Base-by-base conservation (phyloP, 2,113 vertebrate genomes). In the Semnornis frantzii region DNA sequence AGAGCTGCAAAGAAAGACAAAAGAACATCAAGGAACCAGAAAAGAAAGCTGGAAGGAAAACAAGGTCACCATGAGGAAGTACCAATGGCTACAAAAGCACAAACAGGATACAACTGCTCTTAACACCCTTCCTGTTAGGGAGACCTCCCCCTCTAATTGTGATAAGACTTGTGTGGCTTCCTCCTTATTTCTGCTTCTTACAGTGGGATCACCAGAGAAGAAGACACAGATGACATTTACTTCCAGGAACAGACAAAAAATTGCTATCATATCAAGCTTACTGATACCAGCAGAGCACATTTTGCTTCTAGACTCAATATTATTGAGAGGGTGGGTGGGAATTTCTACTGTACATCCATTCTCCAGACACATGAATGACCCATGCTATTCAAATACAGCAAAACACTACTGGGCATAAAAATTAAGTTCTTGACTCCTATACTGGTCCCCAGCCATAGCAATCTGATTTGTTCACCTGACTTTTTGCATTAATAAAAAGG, bases 1-100 rank as follows among this genome's bases (percentile, higher is more conserved):
- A 99, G 75, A 99, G 98, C 99, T 99, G 98, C 84, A 98, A 98
- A 93, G 91, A 96, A 97, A 98, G 91, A 97, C 88, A 97, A 85
- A 95, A 85, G 75, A 93, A 93, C 15, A 59, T 97, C 88, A 97
- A 93, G 76, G 82, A 91, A 89, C 76, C 79, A 87, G 92, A 93
- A 96, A 95, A 96, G 93, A 97, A 97, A 93, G 87, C 92, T 58
- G 82, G 91, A 97, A 97, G 89, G 91, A 97, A 98, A 97, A 94
- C 84, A 88, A 95, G 91, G 81, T 97, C 88, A 95, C 78, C 74
- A 94, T 94, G 92, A 94, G 97, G 95, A 97, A 98, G 96, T 92
- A 93, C 93, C 91, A 90, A 87, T 95, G 94, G 92, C 95, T 82
- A 88, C 87, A 85, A 48, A 87, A 93, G 72, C 91, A 97, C 97